phyloP scores from a whole-genome alignment of 2,888 invertebrate genomes.

The Marronus borbonicus region DNA sequence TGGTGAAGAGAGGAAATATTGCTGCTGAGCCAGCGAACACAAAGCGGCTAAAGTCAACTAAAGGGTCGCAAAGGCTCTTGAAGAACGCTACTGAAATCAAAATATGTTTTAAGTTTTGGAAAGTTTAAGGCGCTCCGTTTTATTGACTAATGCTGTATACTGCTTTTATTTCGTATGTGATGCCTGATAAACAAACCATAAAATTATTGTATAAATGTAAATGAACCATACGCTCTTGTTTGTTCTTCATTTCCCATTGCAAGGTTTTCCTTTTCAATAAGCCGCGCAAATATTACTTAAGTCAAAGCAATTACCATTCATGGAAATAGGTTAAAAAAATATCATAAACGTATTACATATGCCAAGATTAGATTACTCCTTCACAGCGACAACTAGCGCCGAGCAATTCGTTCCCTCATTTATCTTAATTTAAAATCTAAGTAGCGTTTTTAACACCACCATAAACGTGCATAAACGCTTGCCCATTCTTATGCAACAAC shows the following conservation, averaged over 20 bases:
- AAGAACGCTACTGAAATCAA: too few species aligned
- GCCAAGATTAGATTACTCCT: background rate
- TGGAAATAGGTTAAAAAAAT: background rate
- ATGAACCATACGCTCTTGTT: too few species aligned
- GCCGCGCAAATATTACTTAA: background rate
- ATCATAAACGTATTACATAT: background rate
- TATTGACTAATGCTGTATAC: too few species aligned
- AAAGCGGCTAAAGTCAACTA: background rate
- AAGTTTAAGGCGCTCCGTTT: too few species aligned
- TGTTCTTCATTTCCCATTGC: too few species aligned
- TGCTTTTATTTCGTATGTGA: too few species aligned
- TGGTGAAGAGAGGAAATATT: background rate
- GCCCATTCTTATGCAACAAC: slow-evolving; percentile 18
- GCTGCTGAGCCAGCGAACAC: background rate
- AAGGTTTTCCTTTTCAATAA: too few species aligned
- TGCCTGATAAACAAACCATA: too few species aligned
- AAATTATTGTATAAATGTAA: too few species aligned
- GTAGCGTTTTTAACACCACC: slow-evolving; percentile 5
- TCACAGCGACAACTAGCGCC: background rate
- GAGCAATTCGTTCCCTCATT: background rate
- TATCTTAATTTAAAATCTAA: slow-evolving; percentile 17
- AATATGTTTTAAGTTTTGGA: too few species aligned
- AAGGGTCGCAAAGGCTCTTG: too few species aligned
- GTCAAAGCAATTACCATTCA: background rate
- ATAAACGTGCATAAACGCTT: background rate